Evolutionary conservation across 2,888 invertebrate genomes (phyloP).

Genomic region (Tetanocera ferruginea): DNA sequence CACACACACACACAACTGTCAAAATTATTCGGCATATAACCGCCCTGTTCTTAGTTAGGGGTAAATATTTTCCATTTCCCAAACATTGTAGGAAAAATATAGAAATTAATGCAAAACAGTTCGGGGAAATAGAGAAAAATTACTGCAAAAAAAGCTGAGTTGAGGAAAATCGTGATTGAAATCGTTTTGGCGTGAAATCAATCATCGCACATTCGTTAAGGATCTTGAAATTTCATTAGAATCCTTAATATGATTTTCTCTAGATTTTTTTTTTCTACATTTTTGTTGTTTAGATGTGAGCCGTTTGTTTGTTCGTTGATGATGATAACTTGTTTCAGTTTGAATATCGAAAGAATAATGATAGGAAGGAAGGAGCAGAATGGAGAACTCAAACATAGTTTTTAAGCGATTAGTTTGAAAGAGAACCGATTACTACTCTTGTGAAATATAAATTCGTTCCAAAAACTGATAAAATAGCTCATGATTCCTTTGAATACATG

Average conservation of each 20-base stretch:
- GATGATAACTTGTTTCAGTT: not conserved
- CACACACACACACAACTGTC: constrained; percentile 7
- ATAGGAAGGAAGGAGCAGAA: too few relatives aligned
- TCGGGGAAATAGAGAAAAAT: constrained; percentile 40
- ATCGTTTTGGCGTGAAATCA: constrained; percentile 66
- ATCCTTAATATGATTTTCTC: constrained; percentile 63
- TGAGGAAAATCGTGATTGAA: constrained; percentile 60
- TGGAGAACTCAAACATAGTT: too few relatives aligned
- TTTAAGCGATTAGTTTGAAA: too few relatives aligned
- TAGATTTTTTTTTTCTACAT: constrained; percentile 50
- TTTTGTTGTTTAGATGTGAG: not conserved
- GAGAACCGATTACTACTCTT: too few relatives aligned
- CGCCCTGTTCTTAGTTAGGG: not conserved
- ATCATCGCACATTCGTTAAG: constrained; percentile 60
- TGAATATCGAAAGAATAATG: too few relatives aligned
- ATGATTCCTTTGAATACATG: too few relatives aligned
- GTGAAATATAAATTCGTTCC: too few relatives aligned
- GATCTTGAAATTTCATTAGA: constrained; percentile 63
- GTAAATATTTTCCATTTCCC: constrained; percentile 13
- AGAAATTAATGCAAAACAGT: constrained; percentile 29
- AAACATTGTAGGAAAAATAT: constrained; percentile 1
- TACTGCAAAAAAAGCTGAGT: constrained; percentile 30
- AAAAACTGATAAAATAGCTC: too few relatives aligned
- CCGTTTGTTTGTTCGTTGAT: not conserved
- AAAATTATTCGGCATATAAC: not conserved